Base-by-base conservation (phyloP, 2,888 invertebrate species). In the Aleiodes alternator region DNA sequence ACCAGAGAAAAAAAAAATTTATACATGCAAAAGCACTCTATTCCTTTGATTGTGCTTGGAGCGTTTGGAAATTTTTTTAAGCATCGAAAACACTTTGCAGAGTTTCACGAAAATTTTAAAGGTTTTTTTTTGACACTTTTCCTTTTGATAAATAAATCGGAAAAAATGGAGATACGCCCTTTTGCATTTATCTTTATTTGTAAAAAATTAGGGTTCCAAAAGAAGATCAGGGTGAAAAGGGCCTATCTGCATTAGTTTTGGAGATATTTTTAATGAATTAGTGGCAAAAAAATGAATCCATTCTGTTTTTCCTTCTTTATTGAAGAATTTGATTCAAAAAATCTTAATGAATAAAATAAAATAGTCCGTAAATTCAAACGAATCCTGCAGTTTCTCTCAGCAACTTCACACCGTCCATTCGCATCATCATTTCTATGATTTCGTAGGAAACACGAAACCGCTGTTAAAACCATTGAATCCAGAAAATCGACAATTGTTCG, bases 11-110 rank as follows among this genome's bases (percentile, higher is more conserved):
- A 8, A 43, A 76, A 76, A 71, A 76, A 78, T 76, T 66, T 73
- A 59, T 34, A 79, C 75, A 76, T 75, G 76, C 72, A 73, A 79
- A 76, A 76, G 79, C 75, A 79, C 76, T 79, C n/a, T 78, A 75
- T 69, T 76, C 53, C 23, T 23, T 23, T 23, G 23, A 23, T 23
- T 23, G 23, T 23, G 34, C 16, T 56, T 53, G 71, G 16, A 12
- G 23, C 56, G 11, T 68, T 73, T 69, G 14, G 68, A 48, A 31
- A 16, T 51, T 11, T 16, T 11, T 16, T n/a, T 29, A 48, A 14
- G 31, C 50, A 61, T 43, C 53, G 14, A 31, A 69, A 69, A 61
- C 34, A 51, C 57, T 74, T 34, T 50, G 51, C 59, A 69, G 23
- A 48, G 43, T 57, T 23, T 68, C 51, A 34, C 34, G 56, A 29